These are phyloP conservation scores for Lypha dubia DNA, from an alignment of 2,888 invertebrate species.

Conservation along the genomic window DNA sequence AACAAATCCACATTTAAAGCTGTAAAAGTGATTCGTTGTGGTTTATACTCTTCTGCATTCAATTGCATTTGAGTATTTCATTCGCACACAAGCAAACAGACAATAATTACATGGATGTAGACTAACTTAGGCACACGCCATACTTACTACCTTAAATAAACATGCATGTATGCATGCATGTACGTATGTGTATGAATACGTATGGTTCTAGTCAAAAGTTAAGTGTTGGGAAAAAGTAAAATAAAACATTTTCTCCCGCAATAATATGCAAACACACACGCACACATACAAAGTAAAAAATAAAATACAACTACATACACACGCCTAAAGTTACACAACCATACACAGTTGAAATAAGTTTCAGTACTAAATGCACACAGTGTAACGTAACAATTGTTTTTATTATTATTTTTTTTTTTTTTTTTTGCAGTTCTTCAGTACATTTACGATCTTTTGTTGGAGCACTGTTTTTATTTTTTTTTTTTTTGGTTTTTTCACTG, in stretches of 20 bases:
- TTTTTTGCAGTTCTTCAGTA: conserved; percentile 48
- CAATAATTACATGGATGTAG: conserved; percentile 20
- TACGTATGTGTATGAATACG: no score
- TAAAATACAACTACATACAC: conserved; percentile 8
- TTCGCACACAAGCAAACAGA: conserved; percentile 3
- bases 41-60: conserved; percentile 51
- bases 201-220: conserved; percentile 43
- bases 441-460: conserved; percentile 62
- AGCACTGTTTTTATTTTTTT: no score
- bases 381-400: conserved; percentile 21
- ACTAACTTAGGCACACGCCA: not conserved
- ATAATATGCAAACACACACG: not conserved
- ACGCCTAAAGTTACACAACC: not conserved
- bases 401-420: not conserved
- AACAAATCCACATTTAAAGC: conserved; percentile 41
- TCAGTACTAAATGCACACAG: conserved; percentile 24
- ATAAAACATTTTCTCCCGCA: not conserved
- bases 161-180: not conserved
- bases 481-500: conserved; percentile 27
- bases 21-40: conserved; percentile 45
- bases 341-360: conserved; percentile 28
- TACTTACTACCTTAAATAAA: not conserved
- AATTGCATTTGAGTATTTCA: conserved; percentile 44
- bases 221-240: conserved; percentile 56
- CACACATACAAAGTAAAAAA: not conserved